Evolutionary conservation across 2,797 vertebrate species (phyloP).

Genomic region (Jordanella pulchra): DNA sequence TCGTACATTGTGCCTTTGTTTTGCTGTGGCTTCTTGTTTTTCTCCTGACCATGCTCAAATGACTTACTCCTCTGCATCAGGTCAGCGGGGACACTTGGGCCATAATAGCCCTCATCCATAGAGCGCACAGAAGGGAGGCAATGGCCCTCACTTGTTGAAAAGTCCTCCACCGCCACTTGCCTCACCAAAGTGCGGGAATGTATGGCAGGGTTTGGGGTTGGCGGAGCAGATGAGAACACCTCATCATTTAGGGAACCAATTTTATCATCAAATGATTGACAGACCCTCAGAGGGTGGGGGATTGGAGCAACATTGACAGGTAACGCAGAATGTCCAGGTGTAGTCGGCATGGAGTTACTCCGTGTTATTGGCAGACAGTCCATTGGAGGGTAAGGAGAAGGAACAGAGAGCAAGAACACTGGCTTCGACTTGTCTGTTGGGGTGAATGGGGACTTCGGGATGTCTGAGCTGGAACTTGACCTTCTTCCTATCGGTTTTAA

Average conservation of each 20-base stretch:
- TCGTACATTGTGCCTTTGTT: constrained; percentile 97
- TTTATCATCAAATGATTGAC: constrained; percentile 98
- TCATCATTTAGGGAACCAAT: constrained; percentile 90
- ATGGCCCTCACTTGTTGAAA: constrained; percentile 86
- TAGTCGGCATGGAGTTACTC: constrained; percentile 98
- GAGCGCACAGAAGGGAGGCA: constrained; percentile 82
- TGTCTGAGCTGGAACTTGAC: constrained; percentile 97
- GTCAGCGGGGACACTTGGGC: constrained; percentile 79
- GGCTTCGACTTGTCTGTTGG: constrained; percentile 97
- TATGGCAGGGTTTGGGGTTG: constrained; percentile 84
- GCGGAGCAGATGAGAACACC: constrained; percentile 91
- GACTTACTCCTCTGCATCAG: constrained; percentile 85
- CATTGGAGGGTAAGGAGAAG: constrained; percentile 86
- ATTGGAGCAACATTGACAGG: constrained; percentile 86
- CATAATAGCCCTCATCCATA: constrained; percentile 87
- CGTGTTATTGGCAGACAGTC: constrained; percentile 98
- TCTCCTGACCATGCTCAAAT: constrained; percentile 84
- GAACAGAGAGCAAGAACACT: constrained; percentile 95
- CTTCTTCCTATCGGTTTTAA: constrained; percentile 94
- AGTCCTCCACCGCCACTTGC: constrained; percentile 93
- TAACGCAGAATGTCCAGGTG: constrained; percentile 89
- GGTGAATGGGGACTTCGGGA: constrained; percentile 98
- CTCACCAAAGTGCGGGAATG: constrained; percentile 92
- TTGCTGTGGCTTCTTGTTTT: constrained; percentile 88
- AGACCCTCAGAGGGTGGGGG: constrained; percentile 89